These are phyloP conservation scores for Manacus vitellinus DNA, from an alignment of 2,113 vertebrate species.

Conservation along the genomic window DNA sequence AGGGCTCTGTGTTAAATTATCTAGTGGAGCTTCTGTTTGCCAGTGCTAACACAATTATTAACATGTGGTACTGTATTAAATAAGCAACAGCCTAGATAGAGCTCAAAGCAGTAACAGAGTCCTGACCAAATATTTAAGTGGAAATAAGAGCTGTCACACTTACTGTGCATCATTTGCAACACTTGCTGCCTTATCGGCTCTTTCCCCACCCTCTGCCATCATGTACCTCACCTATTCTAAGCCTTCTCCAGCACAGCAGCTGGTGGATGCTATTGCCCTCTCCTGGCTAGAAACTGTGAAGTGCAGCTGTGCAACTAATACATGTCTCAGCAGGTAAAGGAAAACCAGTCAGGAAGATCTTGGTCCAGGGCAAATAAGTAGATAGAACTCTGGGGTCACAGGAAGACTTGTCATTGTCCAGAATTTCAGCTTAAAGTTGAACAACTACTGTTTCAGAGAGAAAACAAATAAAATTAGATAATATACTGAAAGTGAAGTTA, in stretches of 20 bases:
- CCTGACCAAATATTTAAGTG: background rate
- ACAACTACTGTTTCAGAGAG: background rate
- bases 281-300: background rate
- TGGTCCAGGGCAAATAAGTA: background rate
- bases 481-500: background rate
- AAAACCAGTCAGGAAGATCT: background rate
- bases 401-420: background rate
- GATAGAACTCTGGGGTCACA: background rate
- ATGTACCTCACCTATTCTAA: background rate
- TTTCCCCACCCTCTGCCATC: background rate
- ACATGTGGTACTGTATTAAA: background rate
- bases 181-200: background rate
- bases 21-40: background rate
- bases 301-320: background rate
- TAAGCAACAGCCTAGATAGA: background rate
- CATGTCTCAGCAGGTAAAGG: accelerated
- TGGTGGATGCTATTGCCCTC: constrained; percentile 8
- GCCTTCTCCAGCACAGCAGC: background rate
- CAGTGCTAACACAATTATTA: background rate
- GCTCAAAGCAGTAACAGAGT: background rate
- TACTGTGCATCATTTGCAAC: background rate
- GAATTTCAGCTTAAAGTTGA: background rate
- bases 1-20: background rate
- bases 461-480: background rate
- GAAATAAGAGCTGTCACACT: background rate